Conservation (phyloP, 2,888 invertebrate genomes). For the Dromius quadrimaculatus region DNA sequence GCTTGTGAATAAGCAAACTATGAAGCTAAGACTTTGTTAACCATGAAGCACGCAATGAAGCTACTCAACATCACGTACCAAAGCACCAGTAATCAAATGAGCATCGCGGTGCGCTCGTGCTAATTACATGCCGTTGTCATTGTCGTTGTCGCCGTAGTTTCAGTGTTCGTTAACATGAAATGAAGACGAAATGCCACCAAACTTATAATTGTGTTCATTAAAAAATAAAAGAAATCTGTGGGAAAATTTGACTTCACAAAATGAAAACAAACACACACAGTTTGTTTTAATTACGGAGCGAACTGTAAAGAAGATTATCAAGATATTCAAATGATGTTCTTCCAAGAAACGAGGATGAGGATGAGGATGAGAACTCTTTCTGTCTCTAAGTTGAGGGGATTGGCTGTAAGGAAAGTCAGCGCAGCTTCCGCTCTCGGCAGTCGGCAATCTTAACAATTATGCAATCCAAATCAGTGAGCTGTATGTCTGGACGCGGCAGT, state of each 20-base stretch:
- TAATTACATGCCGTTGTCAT: conserved; percentile 34
- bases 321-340: conserved; percentile 47
- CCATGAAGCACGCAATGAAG: conserved; percentile 19
- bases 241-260: conserved; percentile 42
- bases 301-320: conserved; percentile 41
- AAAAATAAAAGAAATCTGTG: conserved; percentile 40
- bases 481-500: conserved; percentile 27
- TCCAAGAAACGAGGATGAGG: conserved; percentile 21
- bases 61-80: conserved; percentile 25
- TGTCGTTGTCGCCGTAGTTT: conserved; percentile 24
- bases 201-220: conserved; percentile 45
- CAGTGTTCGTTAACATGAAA: conserved; percentile 35
- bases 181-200: conserved; percentile 39
- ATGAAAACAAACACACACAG: conserved; percentile 38
- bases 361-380: background rate
- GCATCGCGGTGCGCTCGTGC: conserved; percentile 31
- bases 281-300: conserved; percentile 43
- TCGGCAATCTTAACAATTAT: conserved; percentile 45
- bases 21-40: too few species aligned
- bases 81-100: conserved; percentile 32
- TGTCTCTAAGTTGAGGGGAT: too few species aligned
- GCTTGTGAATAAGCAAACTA: too few species aligned
- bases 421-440: conserved; percentile 9
- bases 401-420: background rate
- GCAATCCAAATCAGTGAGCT: conserved; percentile 43